Evolutionary conservation across 2,113 vertebrate species (phyloP), one percentile per base, ranked within the genome.

Genomic region (Lophochroa leadbeateri): DNA sequence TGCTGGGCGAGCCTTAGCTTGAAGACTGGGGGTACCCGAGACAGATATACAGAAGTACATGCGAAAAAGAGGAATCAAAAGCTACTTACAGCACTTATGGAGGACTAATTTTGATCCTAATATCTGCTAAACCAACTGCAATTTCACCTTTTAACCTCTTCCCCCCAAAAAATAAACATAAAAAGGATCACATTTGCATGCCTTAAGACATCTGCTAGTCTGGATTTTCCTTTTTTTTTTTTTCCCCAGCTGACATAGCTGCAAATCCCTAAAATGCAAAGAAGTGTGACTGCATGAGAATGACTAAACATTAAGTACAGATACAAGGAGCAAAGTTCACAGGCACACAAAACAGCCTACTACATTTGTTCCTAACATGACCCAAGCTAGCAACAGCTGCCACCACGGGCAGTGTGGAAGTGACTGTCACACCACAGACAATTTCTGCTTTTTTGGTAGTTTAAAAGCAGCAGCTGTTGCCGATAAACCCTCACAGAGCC

Each of bases 241-340:
- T 5, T 63, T 3, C 53, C 63, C 63, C 82, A 1, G 31, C 82
- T 90, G 90, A 90, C 67, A 72, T 3, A 46, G 72, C 76, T 61
- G 65, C 55, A 81, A 90, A 84, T 17, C 5, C 41, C 28, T 15
- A 39, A 86, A 86, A 81, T 1, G 4, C 33, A 57, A 71, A 67
- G 13, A 8, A 70, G 41, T 16, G 33, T 43, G 71, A 80, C 77
- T 60, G 77, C 28, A 2, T 86, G 88, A 76, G 77, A 57, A 6
- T 79, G 90, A 92, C 69, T 94, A 69, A 91, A 91, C 49, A 25
- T 13, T 6, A 65, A 82, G 58, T 10, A 50, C 46, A 70, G 83
- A 86, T 77, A 75, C 49, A 86, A 69, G 74, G 91, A 84, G 85
- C 77, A 88, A 95, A 82, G 88, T 82, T 93, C 92, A 83, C 25